Conservation (phyloP, 2,797 vertebrate species). For the Cossypha niveicapilla region DNA sequence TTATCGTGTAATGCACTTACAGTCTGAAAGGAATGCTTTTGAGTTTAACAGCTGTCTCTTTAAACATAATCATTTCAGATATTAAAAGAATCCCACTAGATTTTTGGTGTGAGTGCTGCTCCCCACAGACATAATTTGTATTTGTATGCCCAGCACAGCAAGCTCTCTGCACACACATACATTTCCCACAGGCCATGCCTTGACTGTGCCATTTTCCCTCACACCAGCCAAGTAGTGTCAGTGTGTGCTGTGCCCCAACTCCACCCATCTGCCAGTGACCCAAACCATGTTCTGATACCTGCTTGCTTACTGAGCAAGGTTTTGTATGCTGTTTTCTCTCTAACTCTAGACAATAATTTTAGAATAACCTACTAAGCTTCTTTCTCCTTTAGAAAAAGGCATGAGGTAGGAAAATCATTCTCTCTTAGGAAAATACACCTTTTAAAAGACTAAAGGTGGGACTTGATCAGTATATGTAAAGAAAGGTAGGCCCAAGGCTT, state of each 20-base stretch:
- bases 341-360: neutral
- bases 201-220: neutral
- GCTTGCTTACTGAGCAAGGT: neutral
- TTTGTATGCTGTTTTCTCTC: neutral
- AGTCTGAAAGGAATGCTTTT: neutral
- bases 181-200: fast-evolving
- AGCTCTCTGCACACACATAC: fast-evolving
- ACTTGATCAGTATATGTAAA: neutral
- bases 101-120: neutral
- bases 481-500: neutral
- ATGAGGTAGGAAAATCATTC: neutral
- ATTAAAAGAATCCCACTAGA: neutral
- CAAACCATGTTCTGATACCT: neutral
- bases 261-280: neutral
- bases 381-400: neutral
- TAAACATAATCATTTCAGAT: neutral
- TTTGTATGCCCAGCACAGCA: neutral
- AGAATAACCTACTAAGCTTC: neutral
- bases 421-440: neutral
- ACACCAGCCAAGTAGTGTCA: fast-evolving
- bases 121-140: neutral
- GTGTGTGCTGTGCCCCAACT: neutral
- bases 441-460: neutral
- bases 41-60: neutral
- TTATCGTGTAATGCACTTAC: neutral